phyloP scores from a whole-genome alignment of 2,113 vertebrate species.

The Coptodon bakossiorum region DNA sequence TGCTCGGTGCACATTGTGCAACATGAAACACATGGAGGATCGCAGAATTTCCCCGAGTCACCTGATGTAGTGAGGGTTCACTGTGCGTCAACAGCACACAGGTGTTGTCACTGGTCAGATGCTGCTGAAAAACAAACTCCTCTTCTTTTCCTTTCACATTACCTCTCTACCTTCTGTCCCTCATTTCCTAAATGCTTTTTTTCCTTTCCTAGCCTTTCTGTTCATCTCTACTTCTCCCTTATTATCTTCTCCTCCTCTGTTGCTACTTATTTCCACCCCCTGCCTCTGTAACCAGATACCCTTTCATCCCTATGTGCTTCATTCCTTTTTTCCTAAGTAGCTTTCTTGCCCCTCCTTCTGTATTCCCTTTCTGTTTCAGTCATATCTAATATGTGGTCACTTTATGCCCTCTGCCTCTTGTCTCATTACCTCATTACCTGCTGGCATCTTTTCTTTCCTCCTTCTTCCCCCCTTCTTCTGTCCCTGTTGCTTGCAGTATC shows the following conservation, averaged over 20 bases:
- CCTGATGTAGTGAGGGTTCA: neutral
- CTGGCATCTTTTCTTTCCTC: neutral
- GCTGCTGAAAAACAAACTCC: neutral
- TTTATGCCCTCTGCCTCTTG: neutral
- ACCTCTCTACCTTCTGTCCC: neutral
- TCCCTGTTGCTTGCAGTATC: neutral
- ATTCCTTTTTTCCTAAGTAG: neutral
- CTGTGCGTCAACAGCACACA: neutral
- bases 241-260: neutral
- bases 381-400: neutral
- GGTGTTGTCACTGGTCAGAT: neutral
- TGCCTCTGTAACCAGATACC: neutral
- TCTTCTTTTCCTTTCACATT: neutral
- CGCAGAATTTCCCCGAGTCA: neutral
- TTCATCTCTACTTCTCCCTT: neutral
- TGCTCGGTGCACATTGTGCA: neutral
- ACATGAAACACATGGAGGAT: neutral
- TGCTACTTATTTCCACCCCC: neutral
- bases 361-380: neutral
- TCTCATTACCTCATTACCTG: neutral
- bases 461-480: neutral
- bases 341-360: neutral
- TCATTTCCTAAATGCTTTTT: neutral
- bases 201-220: neutral
- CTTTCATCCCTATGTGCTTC: neutral